Conservation (phyloP, 2,888 invertebrate species). For the Oscheius myriophilus region DNA sequence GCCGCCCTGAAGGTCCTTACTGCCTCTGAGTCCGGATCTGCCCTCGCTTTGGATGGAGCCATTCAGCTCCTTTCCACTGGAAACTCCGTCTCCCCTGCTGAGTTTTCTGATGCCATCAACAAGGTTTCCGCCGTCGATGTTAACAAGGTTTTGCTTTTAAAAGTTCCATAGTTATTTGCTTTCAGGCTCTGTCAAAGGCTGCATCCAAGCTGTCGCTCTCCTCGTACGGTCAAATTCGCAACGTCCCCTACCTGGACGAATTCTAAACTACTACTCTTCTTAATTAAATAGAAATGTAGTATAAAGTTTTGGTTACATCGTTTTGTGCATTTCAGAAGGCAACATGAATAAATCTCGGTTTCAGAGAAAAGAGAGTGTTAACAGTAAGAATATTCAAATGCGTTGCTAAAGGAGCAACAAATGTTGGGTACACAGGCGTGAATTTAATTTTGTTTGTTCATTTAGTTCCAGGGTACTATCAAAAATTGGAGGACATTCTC, state of each 20-base stretch:
- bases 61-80: slow-evolving; percentile 64
- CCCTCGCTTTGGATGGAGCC: slow-evolving; percentile 44
- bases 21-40: slow-evolving; percentile 37
- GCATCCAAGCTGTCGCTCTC: slow-evolving; percentile 61
- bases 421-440: no score
- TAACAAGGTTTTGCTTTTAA: slow-evolving; percentile 48
- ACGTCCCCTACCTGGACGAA: slow-evolving; percentile 65
- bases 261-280: slow-evolving; percentile 40
- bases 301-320: slow-evolving; percentile 6
- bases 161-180: background rate
- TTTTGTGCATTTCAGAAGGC: background rate
- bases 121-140: slow-evolving; percentile 59
- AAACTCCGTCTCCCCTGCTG: slow-evolving; percentile 50
- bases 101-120: slow-evolving; percentile 54
- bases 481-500: no score
- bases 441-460: no score
- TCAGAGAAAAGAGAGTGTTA: no score
- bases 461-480: no score
- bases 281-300: slow-evolving; percentile 25
- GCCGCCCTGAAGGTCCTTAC: slow-evolving; percentile 37
- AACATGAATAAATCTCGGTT: slow-evolving; percentile 8
- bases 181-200: slow-evolving; percentile 58
- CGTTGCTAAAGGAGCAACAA: no score
- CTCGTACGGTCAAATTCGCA: slow-evolving; percentile 54
- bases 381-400: no score